Evolutionary conservation across 2,888 invertebrate genomes (phyloP).

Genomic region (Drosophila prolongata): DNA sequence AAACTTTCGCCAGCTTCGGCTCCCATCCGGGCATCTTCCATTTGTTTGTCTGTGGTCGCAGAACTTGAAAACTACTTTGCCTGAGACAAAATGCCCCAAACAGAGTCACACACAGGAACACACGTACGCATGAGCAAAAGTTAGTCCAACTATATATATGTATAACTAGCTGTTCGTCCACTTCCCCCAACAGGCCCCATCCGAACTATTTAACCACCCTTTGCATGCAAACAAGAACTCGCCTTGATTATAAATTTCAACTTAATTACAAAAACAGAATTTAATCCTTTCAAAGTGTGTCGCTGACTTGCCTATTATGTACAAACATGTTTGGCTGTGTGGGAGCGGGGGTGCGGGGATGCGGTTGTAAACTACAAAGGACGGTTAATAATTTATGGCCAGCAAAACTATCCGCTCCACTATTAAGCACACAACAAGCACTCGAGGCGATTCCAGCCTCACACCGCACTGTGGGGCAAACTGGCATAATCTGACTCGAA

Average conservation of each 20-base stretch:
- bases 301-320: slow-evolving; percentile 52
- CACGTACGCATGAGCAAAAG: slow-evolving; percentile 26
- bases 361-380: slow-evolving; percentile 36
- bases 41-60: slow-evolving; percentile 71
- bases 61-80: slow-evolving; percentile 75
- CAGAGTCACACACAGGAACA: slow-evolving; percentile 10
- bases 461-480: slow-evolving; percentile 45
- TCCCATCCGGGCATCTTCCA: slow-evolving; percentile 4
- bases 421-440: slow-evolving; percentile 26
- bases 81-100: slow-evolving; percentile 60
- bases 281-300: slow-evolving; percentile 79
- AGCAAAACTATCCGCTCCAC: slow-evolving; percentile 66
- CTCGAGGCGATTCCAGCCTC: slow-evolving; percentile 16
- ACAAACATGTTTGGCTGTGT: slow-evolving; percentile 8
- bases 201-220: slow-evolving; percentile 1
- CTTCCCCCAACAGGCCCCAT: not conserved
- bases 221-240: slow-evolving; percentile 50
- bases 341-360: slow-evolving; percentile 28
- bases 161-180: slow-evolving; percentile 2
- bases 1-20: not conserved
- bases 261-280: slow-evolving; percentile 81
- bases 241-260: slow-evolving; percentile 81
- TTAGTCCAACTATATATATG: slow-evolving; percentile 23
- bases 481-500: too few relatives aligned
- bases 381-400: slow-evolving; percentile 69